Percentiles rank a stretch among this genome's conserved stretches.
Evolutionary conservation across 2,797 vertebrate genomes (phyloP).

Genomic region (Notolepis coatsorum): DNA sequence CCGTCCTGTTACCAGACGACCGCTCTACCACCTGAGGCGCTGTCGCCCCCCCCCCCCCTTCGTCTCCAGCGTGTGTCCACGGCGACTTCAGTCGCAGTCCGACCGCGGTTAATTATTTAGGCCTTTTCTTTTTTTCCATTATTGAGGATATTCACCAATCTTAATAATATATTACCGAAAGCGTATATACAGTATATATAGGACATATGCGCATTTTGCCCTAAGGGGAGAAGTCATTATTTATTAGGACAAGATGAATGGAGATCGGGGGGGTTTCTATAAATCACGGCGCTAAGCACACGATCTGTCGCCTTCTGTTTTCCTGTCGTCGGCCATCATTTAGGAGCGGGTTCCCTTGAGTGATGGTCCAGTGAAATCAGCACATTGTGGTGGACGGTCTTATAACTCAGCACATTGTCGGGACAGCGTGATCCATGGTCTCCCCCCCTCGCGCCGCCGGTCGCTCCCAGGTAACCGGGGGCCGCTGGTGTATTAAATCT

Average conservation of each 20-base stretch:
- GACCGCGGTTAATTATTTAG: slow-evolving; percentile 46
- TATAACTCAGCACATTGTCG: slow-evolving; percentile 73
- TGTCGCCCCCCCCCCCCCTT: no score
- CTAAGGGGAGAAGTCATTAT: slow-evolving; percentile 66
- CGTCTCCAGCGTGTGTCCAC: no score
- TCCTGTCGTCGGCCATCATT: slow-evolving; percentile 73
- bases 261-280: slow-evolving; percentile 66
- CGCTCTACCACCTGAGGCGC: no score
- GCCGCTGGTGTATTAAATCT: no score
- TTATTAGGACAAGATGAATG: slow-evolving; percentile 67
- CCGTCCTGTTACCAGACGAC: no score
- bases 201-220: slow-evolving; percentile 15
- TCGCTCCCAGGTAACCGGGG: no score
- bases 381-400: slow-evolving; percentile 61
- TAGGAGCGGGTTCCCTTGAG: slow-evolving; percentile 69
- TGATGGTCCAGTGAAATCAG: slow-evolving; percentile 72
- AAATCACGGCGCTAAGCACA: slow-evolving; percentile 69
- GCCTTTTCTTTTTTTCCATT: background rate
- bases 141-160: slow-evolving; percentile 32
- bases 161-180: slow-evolving; percentile 47
- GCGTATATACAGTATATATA: slow-evolving; percentile 41
- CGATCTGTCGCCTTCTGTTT: slow-evolving; percentile 71
- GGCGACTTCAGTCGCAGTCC: no score
- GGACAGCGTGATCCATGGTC: slow-evolving; percentile 50
- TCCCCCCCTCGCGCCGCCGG: background rate